Percentiles rank a stretch among this genome's conserved stretches.
These are phyloP conservation scores for Stegostoma tigrinum DNA, from an alignment of 2,113 vertebrate species.

Conservation along the genomic window DNA sequence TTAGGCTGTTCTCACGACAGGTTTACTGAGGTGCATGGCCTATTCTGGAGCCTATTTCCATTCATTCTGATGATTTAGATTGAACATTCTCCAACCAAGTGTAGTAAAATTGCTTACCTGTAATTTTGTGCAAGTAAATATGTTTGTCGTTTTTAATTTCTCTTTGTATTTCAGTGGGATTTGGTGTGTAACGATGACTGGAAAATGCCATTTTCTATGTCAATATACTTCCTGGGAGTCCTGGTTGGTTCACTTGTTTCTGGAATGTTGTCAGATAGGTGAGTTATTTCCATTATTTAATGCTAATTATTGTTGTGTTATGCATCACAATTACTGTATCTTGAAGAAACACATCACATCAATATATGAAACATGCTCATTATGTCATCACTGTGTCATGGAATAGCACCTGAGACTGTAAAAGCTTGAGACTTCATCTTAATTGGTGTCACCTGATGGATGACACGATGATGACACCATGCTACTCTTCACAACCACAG, in stretches of 20 bases:
- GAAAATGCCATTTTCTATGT: conserved; percentile 67
- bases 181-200: conserved; percentile 71
- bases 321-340: too few species aligned
- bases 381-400: too few species aligned
- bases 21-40: not conserved
- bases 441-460: too few species aligned
- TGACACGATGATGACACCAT: too few species aligned
- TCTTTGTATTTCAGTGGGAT: conserved; percentile 59
- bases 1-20: not conserved
- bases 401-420: too few species aligned
- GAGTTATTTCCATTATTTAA: conserved; percentile 40
- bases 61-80: not conserved
- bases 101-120: not conserved
- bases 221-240: conserved; percentile 68
- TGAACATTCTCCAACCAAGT: not conserved
- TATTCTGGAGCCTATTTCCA: not conserved
- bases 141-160: not conserved
- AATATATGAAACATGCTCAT: too few species aligned
- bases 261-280: conserved; percentile 74
- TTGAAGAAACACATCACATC: too few species aligned
- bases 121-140: not conserved
- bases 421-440: too few species aligned
- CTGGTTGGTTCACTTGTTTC: conserved; percentile 65
- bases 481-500: too few species aligned
- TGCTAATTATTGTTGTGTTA: not conserved